phyloP scores from a whole-genome alignment of 2,113 vertebrate genomes.

The Thalassarche chlororhynchos region DNA sequence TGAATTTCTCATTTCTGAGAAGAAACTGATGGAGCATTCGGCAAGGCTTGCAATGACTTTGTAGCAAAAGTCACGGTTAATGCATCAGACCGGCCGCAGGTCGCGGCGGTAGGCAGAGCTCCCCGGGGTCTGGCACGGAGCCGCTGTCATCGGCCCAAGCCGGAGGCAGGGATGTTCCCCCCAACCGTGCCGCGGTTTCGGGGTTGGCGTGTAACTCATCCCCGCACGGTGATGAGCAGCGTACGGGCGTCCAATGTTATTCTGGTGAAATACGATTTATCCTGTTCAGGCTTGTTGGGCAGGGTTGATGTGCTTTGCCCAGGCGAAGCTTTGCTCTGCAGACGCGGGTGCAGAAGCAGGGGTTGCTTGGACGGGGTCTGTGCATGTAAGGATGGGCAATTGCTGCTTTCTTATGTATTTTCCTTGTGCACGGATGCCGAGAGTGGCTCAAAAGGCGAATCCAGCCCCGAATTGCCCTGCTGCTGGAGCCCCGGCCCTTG shows the following conservation, averaged over 20 bases:
- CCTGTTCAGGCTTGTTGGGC: background rate
- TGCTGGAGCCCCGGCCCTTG: background rate
- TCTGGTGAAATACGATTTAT: background rate
- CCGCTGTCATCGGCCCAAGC: background rate
- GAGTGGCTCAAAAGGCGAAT: background rate
- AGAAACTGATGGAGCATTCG: background rate
- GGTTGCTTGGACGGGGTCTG: background rate
- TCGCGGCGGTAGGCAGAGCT: background rate
- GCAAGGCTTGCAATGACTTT: background rate
- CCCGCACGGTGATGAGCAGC: background rate
- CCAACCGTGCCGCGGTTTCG: background rate
- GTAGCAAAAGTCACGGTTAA: background rate
- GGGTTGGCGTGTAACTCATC: background rate
- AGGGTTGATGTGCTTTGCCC: background rate
- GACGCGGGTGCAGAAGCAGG: background rate
- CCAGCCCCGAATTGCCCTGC: background rate
- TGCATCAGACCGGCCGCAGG: background rate
- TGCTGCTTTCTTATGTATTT: background rate
- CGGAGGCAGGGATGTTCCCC: background rate
- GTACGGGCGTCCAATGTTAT: fast-evolving
- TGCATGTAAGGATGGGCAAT: fast-evolving
- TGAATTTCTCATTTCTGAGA: background rate
- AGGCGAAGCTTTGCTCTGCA: background rate
- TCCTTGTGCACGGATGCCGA: too few relatives aligned
- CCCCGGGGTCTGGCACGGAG: background rate